Base-by-base conservation (phyloP, 2,113 vertebrate genomes). In the Solenodon paradoxus region DNA sequence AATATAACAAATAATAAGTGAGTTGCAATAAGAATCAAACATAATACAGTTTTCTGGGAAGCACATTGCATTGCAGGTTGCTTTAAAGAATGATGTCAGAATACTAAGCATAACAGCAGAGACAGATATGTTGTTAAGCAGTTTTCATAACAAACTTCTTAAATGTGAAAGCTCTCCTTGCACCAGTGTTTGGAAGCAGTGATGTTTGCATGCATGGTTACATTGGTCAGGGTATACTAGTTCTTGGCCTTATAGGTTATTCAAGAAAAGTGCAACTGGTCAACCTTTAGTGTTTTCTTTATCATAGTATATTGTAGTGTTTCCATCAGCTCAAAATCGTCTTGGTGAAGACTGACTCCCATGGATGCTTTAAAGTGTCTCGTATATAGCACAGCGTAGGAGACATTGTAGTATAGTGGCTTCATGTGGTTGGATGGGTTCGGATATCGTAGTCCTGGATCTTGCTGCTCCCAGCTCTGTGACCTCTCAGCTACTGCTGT, bases 71-170 rank as follows among this genome's bases (percentile, higher is more conserved):
- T 93, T 95, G 66, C 20, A 84, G 55, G 88, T 94, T 97, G 42
- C 95, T 98, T 90, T 92, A 95, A 96, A 96, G 90, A 97, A 80
- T 57, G 84, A 93, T 92, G 32, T 97, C 95, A 90, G 98, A 98
- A 96, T 97, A 96, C 59, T 69, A 85, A 97, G 87, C 26, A 16
- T 91, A 97, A 95, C 86, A 93, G 83, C 51, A 74, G 45, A 92
- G 80, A 88, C 61, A 95, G 88, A 97, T 96, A 61, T 5, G 22
- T 91, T 94, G 84, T 55, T 45, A 3, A 63, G 89, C 61, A 75
- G 81, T 91, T 97, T 98, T 51, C 38, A 83, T n/a, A 6, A 53
- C 88, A 71, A 88, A 93, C 92, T 49, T 12, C n/a, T 26, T 30
- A 51, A 42, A 71, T 90, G 38, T 47, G 26, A 89, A 96, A 85